Evolutionary conservation across 2,113 vertebrate genomes (phyloP).

Genomic region (Tapirus terrestris): DNA sequence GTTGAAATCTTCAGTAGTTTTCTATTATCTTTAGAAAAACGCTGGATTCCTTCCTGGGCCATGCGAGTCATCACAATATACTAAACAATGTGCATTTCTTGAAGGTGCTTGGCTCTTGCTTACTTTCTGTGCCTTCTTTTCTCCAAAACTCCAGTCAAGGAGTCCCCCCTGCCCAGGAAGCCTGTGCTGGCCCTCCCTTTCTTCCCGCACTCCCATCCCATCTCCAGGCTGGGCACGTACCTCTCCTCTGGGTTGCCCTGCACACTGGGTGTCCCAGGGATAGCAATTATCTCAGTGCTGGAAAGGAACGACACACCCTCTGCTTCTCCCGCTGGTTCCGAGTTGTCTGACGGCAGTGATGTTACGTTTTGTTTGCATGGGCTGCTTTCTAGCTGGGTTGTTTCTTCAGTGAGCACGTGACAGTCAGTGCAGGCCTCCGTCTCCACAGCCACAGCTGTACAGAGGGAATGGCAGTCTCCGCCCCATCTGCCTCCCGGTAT

Average conservation of each 20-base stretch:
- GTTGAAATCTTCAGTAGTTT: background rate
- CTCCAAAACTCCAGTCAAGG: background rate
- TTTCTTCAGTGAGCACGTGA: background rate
- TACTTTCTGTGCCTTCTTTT: no score
- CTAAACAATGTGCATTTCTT: background rate
- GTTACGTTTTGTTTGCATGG: no score
- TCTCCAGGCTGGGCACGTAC: background rate
- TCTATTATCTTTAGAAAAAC: background rate
- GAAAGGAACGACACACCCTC: no score
- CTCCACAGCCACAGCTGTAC: background rate
- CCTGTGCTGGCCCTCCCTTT: background rate
- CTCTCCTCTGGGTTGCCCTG: background rate
- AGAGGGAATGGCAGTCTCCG: no score
- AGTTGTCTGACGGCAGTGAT: no score
- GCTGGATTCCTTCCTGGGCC: no score
- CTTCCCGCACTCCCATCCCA: no score
- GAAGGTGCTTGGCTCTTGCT: fast-evolving
- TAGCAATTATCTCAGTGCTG: no score
- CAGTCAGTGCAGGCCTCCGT: background rate
- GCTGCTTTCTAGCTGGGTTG: no score
- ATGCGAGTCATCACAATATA: no score
- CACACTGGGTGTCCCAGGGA: background rate
- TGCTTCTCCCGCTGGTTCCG: no score
- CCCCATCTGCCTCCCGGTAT: background rate
- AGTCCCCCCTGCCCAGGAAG: no score